These are phyloP conservation scores for Heliopora coerulea DNA, from an alignment of 92 coral and sea anemone genomes.

Conservation along the genomic window DNA sequence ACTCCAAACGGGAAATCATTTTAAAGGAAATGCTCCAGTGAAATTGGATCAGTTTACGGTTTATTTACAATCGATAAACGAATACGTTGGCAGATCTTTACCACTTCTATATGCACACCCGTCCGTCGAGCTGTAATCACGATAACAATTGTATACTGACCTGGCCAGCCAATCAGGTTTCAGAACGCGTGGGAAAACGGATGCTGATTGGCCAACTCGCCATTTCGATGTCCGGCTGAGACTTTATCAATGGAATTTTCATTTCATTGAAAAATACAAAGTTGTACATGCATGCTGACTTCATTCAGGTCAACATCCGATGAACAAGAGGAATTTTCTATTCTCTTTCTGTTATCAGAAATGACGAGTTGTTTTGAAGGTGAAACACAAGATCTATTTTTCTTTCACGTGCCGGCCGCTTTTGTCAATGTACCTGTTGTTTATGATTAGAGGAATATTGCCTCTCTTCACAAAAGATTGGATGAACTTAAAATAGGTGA, in stretches of 20 bases:
- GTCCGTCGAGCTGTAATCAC: slow-evolving; percentile 30
- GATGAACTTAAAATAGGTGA: no score
- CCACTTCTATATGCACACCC: slow-evolving; percentile 43
- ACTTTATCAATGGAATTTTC: slow-evolving; percentile 43
- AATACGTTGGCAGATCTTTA: slow-evolving; percentile 24
- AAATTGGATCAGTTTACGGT: slow-evolving; percentile 11
- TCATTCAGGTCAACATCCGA: not conserved
- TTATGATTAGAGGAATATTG: slow-evolving; percentile 25
- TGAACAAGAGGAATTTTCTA: no score
- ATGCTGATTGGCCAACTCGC: slow-evolving; percentile 34
- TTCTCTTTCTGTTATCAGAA: no score
- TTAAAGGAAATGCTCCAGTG: not conserved
- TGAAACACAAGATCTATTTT: no score
- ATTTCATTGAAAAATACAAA: slow-evolving; percentile 43
- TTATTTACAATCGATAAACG: slow-evolving; percentile 32
- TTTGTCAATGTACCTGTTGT: slow-evolving; percentile 30
- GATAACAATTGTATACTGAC: slow-evolving; percentile 35
- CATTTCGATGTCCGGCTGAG: slow-evolving; percentile 17
- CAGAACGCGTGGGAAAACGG: not conserved
- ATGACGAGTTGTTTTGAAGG: no score
- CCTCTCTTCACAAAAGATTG: not conserved
- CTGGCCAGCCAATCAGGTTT: slow-evolving; percentile 21
- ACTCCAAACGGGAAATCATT: slow-evolving; percentile 7
- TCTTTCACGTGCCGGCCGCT: not conserved
- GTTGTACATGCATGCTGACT: slow-evolving; percentile 7